A percentile compares a stretch with the other conserved stretches of the same genome.
Evolutionary conservation across 2,797 vertebrate genomes (phyloP).

Genomic region (Gorsachius magnificus): DNA sequence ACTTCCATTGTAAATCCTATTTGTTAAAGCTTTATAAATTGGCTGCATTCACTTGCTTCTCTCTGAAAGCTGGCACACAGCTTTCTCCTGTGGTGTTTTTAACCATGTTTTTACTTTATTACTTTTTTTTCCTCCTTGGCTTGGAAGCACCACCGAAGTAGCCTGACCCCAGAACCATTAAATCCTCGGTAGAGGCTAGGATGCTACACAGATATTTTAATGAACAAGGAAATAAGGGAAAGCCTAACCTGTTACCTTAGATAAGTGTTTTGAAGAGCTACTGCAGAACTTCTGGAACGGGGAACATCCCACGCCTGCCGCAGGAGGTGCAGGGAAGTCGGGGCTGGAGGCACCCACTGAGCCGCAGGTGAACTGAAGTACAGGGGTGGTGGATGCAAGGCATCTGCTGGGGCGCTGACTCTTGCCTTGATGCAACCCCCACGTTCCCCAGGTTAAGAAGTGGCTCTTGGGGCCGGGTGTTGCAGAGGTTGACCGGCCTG

Average conservation of each 20-base stretch:
- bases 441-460: accelerated
- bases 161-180: background rate
- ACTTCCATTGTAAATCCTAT: slow-evolving; percentile 23
- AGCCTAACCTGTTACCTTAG: background rate
- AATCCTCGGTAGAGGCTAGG: background rate
- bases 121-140: background rate
- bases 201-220: background rate
- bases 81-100: slow-evolving; percentile 8
- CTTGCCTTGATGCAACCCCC: background rate
- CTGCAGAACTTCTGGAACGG: background rate
- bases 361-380: background rate
- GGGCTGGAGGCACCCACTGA: background rate
- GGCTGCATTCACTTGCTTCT: slow-evolving; percentile 12
- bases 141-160: background rate
- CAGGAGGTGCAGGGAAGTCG: background rate
- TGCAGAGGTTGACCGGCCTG: background rate
- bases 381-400: background rate
- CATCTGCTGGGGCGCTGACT: background rate
- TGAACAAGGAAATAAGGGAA: background rate
- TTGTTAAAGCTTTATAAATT: slow-evolving; percentile 48
- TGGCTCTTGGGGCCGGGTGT: background rate
- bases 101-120: slow-evolving; percentile 8
- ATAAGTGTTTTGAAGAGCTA: background rate
- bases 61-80: background rate
- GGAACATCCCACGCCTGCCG: background rate